These are phyloP conservation scores for Trachelipus rathkii DNA, from an alignment of 1,140 invertebrate species.

Conservation along the genomic window DNA sequence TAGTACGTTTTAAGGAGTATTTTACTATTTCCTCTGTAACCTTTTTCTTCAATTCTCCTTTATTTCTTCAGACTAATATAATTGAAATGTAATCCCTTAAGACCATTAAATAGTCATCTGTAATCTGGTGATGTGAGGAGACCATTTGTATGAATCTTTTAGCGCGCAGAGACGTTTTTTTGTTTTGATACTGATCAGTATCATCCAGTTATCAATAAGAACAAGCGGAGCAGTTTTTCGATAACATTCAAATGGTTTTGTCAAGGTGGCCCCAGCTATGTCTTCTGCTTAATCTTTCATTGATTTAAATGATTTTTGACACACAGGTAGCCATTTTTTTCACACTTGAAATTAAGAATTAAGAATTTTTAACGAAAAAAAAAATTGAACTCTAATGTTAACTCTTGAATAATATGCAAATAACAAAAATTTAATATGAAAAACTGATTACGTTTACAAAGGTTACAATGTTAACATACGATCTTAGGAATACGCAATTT, in stretches of 20 bases:
- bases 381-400: too few relatives aligned
- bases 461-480: too few relatives aligned
- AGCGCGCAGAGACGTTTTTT: background rate
- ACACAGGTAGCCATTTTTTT: background rate
- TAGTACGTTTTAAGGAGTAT: too few relatives aligned
- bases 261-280: background rate
- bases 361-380: too few relatives aligned
- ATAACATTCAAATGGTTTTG: background rate
- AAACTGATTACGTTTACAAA: too few relatives aligned
- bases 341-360: too few relatives aligned
- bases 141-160: background rate
- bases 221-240: background rate
- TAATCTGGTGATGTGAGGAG: background rate
- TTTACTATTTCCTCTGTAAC: too few relatives aligned
- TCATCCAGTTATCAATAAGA: constrained; percentile 3
- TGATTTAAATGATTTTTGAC: background rate
- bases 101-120: background rate
- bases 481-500: too few relatives aligned
- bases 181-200: constrained; percentile 9
- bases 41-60: background rate
- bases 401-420: too few relatives aligned
- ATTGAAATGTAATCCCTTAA: background rate
- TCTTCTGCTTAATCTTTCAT: background rate
- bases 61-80: background rate
- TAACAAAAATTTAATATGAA: too few relatives aligned